Evolutionary conservation across 2,113 vertebrate genomes (phyloP).

Genomic region (Ifrita kowaldi): DNA sequence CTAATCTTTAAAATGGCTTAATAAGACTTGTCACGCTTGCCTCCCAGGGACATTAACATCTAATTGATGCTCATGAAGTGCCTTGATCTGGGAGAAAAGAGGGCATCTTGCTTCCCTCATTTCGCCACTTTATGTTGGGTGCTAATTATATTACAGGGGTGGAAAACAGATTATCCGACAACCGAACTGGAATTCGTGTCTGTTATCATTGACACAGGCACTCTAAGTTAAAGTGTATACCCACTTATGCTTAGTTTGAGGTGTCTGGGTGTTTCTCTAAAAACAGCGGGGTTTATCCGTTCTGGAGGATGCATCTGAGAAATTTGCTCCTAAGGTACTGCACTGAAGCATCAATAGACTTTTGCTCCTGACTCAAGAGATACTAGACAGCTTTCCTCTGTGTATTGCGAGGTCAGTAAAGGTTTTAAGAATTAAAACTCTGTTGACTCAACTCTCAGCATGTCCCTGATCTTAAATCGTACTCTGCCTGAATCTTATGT

Average conservation of each 20-base stretch:
- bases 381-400: not conserved
- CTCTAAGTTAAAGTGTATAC: not conserved
- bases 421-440: not conserved
- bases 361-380: not conserved
- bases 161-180: not conserved
- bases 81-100: constrained; percentile 33
- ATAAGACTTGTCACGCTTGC: constrained; percentile 43
- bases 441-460: not conserved
- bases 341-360: not conserved
- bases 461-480: not conserved
- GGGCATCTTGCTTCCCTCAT: not conserved
- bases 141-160: not conserved
- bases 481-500: not conserved
- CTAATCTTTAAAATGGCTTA: constrained; percentile 46
- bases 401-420: not conserved
- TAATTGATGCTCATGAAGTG: constrained; percentile 34
- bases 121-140: not conserved
- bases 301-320: not conserved
- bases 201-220: not conserved
- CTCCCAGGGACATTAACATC: constrained; percentile 34
- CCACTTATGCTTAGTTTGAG: not conserved
- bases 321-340: not conserved
- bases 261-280: not conserved
- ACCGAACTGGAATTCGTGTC: not conserved
- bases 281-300: not conserved